Evolutionary conservation across 2,113 vertebrate genomes (phyloP).

Genomic region (Poeciliopsis turrubarensis): DNA sequence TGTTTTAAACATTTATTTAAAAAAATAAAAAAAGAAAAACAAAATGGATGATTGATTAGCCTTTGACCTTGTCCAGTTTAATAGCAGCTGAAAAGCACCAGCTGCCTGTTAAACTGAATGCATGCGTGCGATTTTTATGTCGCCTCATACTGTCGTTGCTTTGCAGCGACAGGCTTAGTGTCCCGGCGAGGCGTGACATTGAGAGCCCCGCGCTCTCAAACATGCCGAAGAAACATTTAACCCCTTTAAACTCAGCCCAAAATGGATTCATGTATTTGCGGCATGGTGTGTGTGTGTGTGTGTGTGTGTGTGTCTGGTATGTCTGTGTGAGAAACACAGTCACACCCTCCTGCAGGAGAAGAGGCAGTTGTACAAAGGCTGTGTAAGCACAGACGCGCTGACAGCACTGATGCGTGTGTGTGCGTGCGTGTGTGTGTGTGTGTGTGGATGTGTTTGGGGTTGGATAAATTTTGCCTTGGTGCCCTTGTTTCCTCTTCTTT

Average conservation of each 20-base stretch:
- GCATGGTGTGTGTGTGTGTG: background rate
- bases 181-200: constrained; percentile 5
- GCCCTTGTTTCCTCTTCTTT: constrained; percentile 59
- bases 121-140: constrained; percentile 3
- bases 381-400: constrained; percentile 45
- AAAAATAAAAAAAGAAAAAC: too few relatives aligned
- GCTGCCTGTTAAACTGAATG: constrained; percentile 1
- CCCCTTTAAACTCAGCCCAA: constrained; percentile 15
- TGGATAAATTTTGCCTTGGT: constrained; percentile 68
- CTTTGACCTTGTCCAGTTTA: background rate
- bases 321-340: background rate
- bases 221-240: constrained; percentile 16
- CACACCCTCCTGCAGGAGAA: constrained; percentile 9
- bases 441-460: constrained; percentile 42
- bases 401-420: constrained; percentile 11
- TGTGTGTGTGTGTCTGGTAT: background rate
- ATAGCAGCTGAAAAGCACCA: constrained; percentile 3
- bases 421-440: constrained; percentile 11
- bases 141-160: constrained; percentile 9
- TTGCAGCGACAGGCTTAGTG: constrained; percentile 13
- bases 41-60: constrained; percentile 2
- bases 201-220: constrained; percentile 8
- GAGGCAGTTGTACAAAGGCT: constrained; percentile 20
- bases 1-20: background rate
- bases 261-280: constrained; percentile 13